These are phyloP conservation scores for Rhadinocentrus ornatus DNA, from an alignment of 2,797 vertebrate genomes.

Conservation along the genomic window DNA sequence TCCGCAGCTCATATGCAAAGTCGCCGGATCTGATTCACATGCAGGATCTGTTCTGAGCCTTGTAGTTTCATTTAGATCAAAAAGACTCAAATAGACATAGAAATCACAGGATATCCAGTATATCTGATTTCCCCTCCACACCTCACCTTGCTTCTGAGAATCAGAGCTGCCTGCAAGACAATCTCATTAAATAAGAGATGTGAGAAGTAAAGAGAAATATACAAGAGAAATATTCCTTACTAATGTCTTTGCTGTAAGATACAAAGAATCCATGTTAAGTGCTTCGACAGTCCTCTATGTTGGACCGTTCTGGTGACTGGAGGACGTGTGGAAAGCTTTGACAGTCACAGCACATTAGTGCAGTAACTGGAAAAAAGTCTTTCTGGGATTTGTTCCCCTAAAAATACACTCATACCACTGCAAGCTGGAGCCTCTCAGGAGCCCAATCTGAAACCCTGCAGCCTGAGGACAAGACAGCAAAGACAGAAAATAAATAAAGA, in stretches of 20 bases:
- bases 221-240: constrained; percentile 43
- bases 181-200: constrained; percentile 76
- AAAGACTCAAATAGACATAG: constrained; percentile 77
- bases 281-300: constrained; percentile 38
- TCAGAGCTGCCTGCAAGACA: constrained; percentile 55
- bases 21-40: constrained; percentile 72
- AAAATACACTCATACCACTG: constrained; percentile 68
- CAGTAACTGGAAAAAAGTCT: constrained; percentile 65
- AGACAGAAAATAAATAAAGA: constrained; percentile 60
- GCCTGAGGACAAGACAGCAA: constrained; percentile 74
- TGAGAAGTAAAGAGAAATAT: constrained; percentile 51
- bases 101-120: constrained; percentile 77
- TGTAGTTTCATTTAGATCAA: constrained; percentile 81
- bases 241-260: constrained; percentile 41
- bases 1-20: constrained; percentile 55
- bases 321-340: constrained; percentile 50
- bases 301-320: constrained; percentile 40
- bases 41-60: constrained; percentile 68
- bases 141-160: constrained; percentile 72
- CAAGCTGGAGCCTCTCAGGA: constrained; percentile 50
- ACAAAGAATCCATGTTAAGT: constrained; percentile 48
- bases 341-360: constrained; percentile 74
- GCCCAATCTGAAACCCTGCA: constrained; percentile 69
- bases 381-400: constrained; percentile 68
- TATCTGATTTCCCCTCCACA: constrained; percentile 57